phyloP scores from a whole-genome alignment of 92 coral and sea anemone genomes.

The Palythoa heliodiscus region DNA sequence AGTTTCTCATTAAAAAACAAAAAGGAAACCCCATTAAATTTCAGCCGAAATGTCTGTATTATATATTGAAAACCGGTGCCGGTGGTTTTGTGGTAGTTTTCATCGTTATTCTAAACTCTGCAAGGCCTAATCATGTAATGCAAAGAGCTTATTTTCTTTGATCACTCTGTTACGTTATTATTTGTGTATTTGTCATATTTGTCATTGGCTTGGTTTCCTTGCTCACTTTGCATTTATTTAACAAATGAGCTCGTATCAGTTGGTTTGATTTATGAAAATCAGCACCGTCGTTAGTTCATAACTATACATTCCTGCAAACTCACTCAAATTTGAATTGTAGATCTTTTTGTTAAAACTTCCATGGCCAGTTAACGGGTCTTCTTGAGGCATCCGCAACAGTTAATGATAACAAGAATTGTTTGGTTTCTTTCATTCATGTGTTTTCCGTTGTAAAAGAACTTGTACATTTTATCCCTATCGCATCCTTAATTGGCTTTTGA shows the following conservation, averaged over 20 bases:
- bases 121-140: background rate
- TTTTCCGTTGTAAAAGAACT: background rate
- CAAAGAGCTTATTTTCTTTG: background rate
- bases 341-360: background rate
- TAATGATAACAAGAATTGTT: too few relatives aligned
- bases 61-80: background rate
- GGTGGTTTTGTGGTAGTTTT: background rate
- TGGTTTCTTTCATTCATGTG: too few relatives aligned
- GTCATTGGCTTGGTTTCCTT: background rate
- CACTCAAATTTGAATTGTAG: background rate
- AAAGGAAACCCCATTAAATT: background rate
- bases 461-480: background rate
- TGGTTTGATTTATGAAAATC: background rate
- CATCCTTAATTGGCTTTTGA: background rate
- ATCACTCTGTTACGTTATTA: background rate
- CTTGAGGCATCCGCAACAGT: background rate
- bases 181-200: background rate
- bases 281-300: background rate
- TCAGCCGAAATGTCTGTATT: background rate
- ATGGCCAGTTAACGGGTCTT: background rate
- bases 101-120: background rate
- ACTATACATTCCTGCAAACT: background rate
- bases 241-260: background rate
- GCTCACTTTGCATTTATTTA: background rate
- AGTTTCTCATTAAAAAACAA: constrained; percentile 13